Base-by-base conservation (phyloP, 2,113 vertebrate genomes). In the Egretta garzetta region DNA sequence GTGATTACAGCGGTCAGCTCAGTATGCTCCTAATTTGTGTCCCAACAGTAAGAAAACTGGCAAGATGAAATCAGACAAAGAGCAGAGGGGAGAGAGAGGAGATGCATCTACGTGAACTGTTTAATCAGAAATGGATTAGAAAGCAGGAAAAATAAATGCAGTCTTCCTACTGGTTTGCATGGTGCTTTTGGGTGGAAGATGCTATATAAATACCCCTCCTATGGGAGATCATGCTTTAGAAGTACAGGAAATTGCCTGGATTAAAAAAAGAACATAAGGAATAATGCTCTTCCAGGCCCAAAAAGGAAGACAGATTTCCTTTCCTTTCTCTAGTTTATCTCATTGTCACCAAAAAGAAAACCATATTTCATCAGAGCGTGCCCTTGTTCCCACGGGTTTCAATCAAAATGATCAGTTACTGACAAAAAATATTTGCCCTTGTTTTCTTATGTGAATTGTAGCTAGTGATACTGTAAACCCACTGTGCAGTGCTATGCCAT, bases 241-340 rank as follows among this genome's bases (percentile, higher is more conserved):
- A 88, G 86, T 53, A 71, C 85, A 95, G 94, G 96, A 94, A 95
- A 95, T 33, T 39, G 86, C 72, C 30, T 53, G 47, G 59, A 86
- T 55, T 92, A 37, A 56, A 88, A 93, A 92, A 92, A 83, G 86
- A 80, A 74, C 49, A 35, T 32, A 43, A 83, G 52, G 64, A 92
- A 80, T 90, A 88, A 88, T 67, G 72, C 8, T 88, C 20, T 83
- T 86, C 79, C 75, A 80, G 67, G 37, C 26, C 68, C 64, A 66
- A 82, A 74, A 83, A 82, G 62, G 79, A 85, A 92, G 63, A 88
- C 17, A 62, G 12, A 45, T 93, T 95, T 94, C 88, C 63, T 83
- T 90, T 86, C 53, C 64, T 84, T 88, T 88, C 50, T 76, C 62
- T n/a, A 50, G 68, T 86, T 92, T 74, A 14, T 73, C 41, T 93